Percentiles rank a stretch among this genome's conserved stretches.
Evolutionary conservation across 2,797 vertebrate species (phyloP).

Genomic region (Fratercula arctica): DNA sequence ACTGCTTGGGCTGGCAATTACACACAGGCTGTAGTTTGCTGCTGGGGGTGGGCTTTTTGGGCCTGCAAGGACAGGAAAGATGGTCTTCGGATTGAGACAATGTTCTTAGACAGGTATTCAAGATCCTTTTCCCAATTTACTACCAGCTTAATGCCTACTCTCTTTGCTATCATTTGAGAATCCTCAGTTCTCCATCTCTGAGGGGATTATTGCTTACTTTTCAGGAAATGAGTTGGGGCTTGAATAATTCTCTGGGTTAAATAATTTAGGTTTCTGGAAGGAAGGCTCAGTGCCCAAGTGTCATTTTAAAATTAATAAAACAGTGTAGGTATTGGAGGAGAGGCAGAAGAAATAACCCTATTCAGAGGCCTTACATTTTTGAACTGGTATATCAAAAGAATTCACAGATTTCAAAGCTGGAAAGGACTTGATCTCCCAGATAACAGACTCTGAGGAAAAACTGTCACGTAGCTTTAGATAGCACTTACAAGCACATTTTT

Average conservation of each 20-base stretch:
- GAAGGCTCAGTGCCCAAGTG: neutral
- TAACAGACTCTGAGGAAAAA: neutral
- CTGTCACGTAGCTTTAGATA: neutral
- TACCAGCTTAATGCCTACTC: neutral
- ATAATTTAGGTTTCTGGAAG: neutral
- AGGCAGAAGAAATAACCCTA: neutral
- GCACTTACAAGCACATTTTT: neutral
- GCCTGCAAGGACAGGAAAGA: neutral
- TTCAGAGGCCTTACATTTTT: neutral
- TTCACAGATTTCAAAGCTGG: neutral
- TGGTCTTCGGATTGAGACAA: neutral
- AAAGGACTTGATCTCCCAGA: neutral
- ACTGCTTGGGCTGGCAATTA: neutral
- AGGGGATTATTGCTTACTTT: neutral
- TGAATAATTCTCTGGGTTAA: neutral
- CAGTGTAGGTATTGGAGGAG: neutral
- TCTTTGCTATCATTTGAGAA: neutral
- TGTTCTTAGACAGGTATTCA: neutral
- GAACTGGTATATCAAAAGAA: neutral
- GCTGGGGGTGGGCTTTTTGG: neutral
- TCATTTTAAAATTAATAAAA: slow-evolving; percentile 27
- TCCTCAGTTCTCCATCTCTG: neutral
- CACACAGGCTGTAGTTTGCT: neutral
- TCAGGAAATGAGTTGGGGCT: neutral
- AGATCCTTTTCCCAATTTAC: neutral